phyloP scores from a whole-genome alignment of 2,797 vertebrate species.

The Sebastes reedi region DNA sequence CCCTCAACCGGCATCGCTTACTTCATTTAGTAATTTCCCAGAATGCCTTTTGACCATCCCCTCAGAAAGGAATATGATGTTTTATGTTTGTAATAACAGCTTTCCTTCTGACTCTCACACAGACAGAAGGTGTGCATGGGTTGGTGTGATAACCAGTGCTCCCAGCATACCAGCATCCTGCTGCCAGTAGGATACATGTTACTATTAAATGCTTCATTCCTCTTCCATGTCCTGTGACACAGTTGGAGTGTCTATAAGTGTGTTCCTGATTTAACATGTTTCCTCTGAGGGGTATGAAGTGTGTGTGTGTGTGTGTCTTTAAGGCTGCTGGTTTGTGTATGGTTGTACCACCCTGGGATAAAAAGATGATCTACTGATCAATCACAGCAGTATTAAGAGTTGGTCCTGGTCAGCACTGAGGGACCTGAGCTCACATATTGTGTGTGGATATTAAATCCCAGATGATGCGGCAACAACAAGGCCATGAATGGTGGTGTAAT shows the following conservation, averaged over 20 bases:
- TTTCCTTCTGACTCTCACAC: neutral
- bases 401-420: neutral
- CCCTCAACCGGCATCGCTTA: neutral
- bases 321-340: neutral
- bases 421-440: neutral
- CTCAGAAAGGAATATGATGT: neutral
- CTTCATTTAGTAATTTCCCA: neutral
- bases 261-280: neutral
- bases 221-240: neutral
- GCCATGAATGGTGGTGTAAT: neutral
- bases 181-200: neutral
- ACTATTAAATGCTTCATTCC: neutral
- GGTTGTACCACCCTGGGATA: neutral
- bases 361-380: too few species aligned
- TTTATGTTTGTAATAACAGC: neutral
- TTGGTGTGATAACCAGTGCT: neutral
- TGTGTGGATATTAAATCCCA: neutral
- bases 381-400: neutral
- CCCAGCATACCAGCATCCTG: neutral
- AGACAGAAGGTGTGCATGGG: neutral
- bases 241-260: neutral
- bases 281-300: neutral
- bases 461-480: neutral
- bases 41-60: neutral
- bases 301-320: neutral